Conservation (phyloP, 2,113 vertebrate species). For the Podarcis muralis region DNA sequence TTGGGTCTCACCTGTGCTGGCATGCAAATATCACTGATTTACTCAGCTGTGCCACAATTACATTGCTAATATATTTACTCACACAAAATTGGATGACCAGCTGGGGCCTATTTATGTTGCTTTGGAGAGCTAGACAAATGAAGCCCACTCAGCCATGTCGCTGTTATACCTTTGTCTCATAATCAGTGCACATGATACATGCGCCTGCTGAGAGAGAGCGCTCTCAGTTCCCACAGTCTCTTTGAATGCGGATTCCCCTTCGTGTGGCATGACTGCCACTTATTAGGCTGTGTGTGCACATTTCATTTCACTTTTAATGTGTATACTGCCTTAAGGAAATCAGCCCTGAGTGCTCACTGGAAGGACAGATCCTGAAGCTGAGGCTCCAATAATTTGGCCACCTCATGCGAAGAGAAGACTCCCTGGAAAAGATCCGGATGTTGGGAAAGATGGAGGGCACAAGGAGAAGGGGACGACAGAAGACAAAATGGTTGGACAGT, state of each 20-base stretch:
- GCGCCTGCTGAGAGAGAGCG: background rate
- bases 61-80: conserved; percentile 31
- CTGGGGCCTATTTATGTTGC: conserved; percentile 23
- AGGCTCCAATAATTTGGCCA: too few relatives aligned
- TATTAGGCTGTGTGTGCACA: background rate
- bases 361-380: too few relatives aligned
- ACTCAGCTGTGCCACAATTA: conserved; percentile 20
- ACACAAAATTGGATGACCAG: conserved; percentile 26
- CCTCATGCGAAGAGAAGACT: too few relatives aligned
- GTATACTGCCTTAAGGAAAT: too few relatives aligned
- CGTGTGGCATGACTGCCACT: background rate
- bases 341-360: too few relatives aligned
- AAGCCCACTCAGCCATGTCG: conserved; percentile 16
- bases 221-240: background rate
- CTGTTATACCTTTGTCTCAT: conserved; percentile 11
- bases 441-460: too few relatives aligned
- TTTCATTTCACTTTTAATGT: too few relatives aligned
- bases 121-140: conserved; percentile 13
- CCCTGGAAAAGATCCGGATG: too few relatives aligned
- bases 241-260: background rate
- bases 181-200: background rate
- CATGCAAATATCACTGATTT: background rate
- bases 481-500: too few relatives aligned
- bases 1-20: background rate
- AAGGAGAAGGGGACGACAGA: too few relatives aligned